A percentile compares a stretch with the other conserved stretches of the same genome.
These are phyloP conservation scores for Toxotes chatareus DNA, from an alignment of 2,113 vertebrate genomes.

Conservation along the genomic window DNA sequence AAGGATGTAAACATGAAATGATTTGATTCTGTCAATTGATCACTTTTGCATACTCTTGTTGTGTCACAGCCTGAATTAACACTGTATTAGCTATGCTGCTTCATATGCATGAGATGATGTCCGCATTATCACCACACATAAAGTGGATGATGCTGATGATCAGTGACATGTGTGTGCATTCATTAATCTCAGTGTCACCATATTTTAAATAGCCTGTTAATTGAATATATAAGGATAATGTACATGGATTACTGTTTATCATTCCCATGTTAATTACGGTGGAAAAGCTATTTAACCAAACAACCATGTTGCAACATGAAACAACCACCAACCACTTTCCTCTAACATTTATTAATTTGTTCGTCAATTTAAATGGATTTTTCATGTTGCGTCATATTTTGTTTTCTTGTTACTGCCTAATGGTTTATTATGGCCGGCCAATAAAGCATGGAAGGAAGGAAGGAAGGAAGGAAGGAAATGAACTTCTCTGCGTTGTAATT, in stretches of 20 bases:
- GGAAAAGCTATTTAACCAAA: conserved; percentile 67
- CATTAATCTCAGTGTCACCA: conserved; percentile 34
- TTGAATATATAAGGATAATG: conserved; percentile 53
- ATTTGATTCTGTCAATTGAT: conserved; percentile 21
- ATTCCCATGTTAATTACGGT: conserved; percentile 66
- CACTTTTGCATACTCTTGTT: neutral
- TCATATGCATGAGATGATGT: neutral
- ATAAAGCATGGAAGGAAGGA: conserved; percentile 42
- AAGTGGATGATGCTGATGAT: conserved; percentile 34
- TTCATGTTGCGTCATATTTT: conserved; percentile 52
- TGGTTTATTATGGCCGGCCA: conserved; percentile 57
- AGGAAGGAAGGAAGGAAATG: conserved; percentile 39
- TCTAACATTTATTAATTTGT: conserved; percentile 70
- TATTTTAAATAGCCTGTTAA: conserved; percentile 47
- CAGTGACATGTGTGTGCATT: conserved; percentile 14
- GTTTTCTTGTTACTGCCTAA: conserved; percentile 51
- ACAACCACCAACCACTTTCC: conserved; percentile 24
- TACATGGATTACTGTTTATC: conserved; percentile 61
- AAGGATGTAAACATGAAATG: conserved; percentile 4
- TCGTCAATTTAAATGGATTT: conserved; percentile 71
- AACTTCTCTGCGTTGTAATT: conserved; percentile 58
- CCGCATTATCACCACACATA: conserved; percentile 5
- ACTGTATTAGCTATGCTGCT: conserved; percentile 4
- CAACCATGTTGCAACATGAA: conserved; percentile 52
- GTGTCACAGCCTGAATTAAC: neutral